Evolutionary conservation across 2,888 invertebrate genomes (phyloP).

Genomic region (Drosophila recens): DNA sequence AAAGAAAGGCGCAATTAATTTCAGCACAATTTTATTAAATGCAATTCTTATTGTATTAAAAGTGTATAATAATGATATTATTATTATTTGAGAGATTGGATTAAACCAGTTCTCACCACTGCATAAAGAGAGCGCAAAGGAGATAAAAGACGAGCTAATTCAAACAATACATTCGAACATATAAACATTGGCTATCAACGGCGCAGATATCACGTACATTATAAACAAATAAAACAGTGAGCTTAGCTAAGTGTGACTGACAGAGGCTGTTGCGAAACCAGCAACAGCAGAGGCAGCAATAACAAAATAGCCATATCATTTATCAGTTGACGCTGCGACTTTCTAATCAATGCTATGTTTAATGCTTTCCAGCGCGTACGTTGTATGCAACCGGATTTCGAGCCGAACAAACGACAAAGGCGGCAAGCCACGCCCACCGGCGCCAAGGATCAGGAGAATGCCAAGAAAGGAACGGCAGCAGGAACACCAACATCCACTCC

Average conservation of each 20-base stretch:
- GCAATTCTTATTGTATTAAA: background rate
- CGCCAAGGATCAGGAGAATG: slow-evolving; percentile 38
- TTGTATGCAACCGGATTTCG: slow-evolving; percentile 83
- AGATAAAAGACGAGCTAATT: slow-evolving; percentile 47
- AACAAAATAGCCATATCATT: slow-evolving; percentile 35
- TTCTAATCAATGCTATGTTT: slow-evolving; percentile 21
- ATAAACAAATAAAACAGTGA: slow-evolving; percentile 78
- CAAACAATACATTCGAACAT: slow-evolving; percentile 33
- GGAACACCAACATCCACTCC: slow-evolving; percentile 56
- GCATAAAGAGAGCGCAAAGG: slow-evolving; percentile 3
- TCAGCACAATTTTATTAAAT: background rate
- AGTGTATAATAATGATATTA: no score
- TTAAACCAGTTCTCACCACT: background rate
- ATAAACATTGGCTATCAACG: slow-evolving; percentile 40
- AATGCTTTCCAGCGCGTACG: slow-evolving; percentile 81
- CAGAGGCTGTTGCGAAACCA: slow-evolving; percentile 46
- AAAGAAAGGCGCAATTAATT: slow-evolving; percentile 31
- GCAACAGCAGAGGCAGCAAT: slow-evolving; percentile 33
- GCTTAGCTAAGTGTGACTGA: slow-evolving; percentile 72
- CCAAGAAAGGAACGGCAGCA: slow-evolving; percentile 31
- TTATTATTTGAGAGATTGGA: background rate
- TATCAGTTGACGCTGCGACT: slow-evolving; percentile 35
- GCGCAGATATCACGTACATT: slow-evolving; percentile 73
- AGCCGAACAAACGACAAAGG: slow-evolving; percentile 75
- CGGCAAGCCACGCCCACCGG: slow-evolving; percentile 64